Evolutionary conservation across 1,140 invertebrate genomes (phyloP), one percentile per base, ranked within the genome.

Genomic region (Chrysopa pallens): DNA sequence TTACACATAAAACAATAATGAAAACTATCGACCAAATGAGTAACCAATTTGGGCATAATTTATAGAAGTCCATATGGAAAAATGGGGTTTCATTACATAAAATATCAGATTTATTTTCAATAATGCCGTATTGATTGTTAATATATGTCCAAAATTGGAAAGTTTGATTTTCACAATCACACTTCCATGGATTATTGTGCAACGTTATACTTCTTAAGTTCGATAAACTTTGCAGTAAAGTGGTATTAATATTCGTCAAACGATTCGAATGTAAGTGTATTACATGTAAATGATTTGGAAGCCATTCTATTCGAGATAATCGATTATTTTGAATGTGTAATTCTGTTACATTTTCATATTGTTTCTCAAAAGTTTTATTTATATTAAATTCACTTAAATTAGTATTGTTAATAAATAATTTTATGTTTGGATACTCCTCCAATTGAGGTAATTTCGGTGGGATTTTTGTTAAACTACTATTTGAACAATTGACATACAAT

Each of bases 1-100:
- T 39, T 6, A 70, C 42, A 36, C 64, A 62, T 8, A 57, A 37
- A 2, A 61, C 55, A 8, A 76, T 55, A 0, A 41, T 33, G 41
- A 49, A n/a, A 15, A 29, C n/a, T 8, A 42, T 12, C n/a, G 17
- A 28, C 3, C 42, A 8, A 6, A 40, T 39, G 29, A 45, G 29
- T 12, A 46, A 45, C 7, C 37, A 14, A 6, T 6, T 33, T 28
- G 29, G 39, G 29, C 11, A 17, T 14, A 23, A 7, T 38, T 11
- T 38, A 39, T 39, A 29, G 9, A 38, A 37, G 35, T 50, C n/a
- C 27, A 31, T 11, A 33, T 29, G 31, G 8, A 2, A 41, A 29
- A 23, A 23, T 31, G n/a, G 2, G 11, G 9, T 41, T 13, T n/a
- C 6, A 29, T 13, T 4, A 6, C 8, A 13, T 41, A 8, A 29